Base-by-base conservation (phyloP, 2,888 invertebrate species). In the Dorcus parallelipipedus region DNA sequence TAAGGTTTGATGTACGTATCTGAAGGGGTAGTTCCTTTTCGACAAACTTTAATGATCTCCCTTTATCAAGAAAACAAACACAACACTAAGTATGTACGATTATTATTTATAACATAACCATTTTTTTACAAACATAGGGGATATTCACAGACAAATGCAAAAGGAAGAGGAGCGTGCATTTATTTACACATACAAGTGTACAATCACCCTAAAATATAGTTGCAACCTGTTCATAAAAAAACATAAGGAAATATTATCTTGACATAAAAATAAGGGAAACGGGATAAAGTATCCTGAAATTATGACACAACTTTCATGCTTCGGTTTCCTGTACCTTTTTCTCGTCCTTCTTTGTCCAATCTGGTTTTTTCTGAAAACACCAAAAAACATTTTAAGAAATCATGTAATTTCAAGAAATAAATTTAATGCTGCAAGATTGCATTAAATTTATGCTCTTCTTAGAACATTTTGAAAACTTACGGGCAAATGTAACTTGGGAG, bases 321-420 rank as follows among this genome's bases (percentile, higher is more conserved):
- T 92, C 91, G 80, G 88, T 88, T 81, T 89, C 92, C 83, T 86
- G 87, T 89, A 92, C 91, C 83, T 86, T 85, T 81, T 88, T 86
- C 75, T 93, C 92, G 76, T 90, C 91, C 79, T 92, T 92, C 87
- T 94, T 94, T 79, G 93, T 93, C 93, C 93, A 94, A 84, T 94
- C 94, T 75, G 93, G 93, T 82, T 94, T 94, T 85, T 93, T 93
- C 92, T 93, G 90, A 75, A 85, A 84, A 74, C 52, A 73, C 69
- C 64, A 67, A 69, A 73, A 65, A 17, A 40, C 23, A 17, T 43
- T 48, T 48, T 56, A 56, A 47, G 42, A 26, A 10, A 9, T 38
- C 9, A 17, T 4, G 1, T 42, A 42, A n/a, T 17, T 5, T 26
- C 9, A 50, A 20, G 9, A 39, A 52, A 45, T 51, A 52, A 59